Conservation (phyloP, 2,888 invertebrate genomes). For the Torymus aiolomorphi region DNA sequence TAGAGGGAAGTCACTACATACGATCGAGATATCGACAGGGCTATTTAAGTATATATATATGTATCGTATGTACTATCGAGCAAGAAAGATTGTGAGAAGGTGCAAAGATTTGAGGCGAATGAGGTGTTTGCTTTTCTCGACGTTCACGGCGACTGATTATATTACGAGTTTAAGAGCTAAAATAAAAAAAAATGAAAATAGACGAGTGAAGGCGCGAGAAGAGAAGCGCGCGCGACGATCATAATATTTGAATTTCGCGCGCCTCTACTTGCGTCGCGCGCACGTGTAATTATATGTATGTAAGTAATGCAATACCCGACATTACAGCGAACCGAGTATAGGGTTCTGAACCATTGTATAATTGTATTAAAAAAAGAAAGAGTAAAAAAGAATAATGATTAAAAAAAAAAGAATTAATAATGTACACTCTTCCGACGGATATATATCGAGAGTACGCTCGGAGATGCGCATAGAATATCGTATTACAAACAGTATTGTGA, state of each 20-base stretch:
- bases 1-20: constrained; percentile 17
- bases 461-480: constrained; percentile 66
- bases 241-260: constrained; percentile 18
- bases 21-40: constrained; percentile 14
- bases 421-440: constrained; percentile 56
- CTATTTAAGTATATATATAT: constrained; percentile 15
- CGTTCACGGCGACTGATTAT: constrained; percentile 52
- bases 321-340: constrained; percentile 45
- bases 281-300: constrained; percentile 50
- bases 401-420: constrained; percentile 31
- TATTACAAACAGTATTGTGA: constrained; percentile 75
- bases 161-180: constrained; percentile 43
- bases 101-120: background rate
- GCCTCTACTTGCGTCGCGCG: constrained; percentile 30
- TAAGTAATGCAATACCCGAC: constrained; percentile 53
- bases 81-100: constrained; percentile 14
- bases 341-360: constrained; percentile 46
- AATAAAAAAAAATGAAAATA: constrained; percentile 28
- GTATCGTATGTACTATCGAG: constrained; percentile 19
- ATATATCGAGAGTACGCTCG: constrained; percentile 60
- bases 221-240: constrained; percentile 4
- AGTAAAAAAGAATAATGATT: constrained; percentile 26
- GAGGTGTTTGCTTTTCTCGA: constrained; percentile 32
- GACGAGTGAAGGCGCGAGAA: background rate
- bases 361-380: constrained; percentile 49